These are phyloP conservation scores for Phoenicopterus ruber DNA, from an alignment of 2,113 vertebrate species.

Conservation along the genomic window DNA sequence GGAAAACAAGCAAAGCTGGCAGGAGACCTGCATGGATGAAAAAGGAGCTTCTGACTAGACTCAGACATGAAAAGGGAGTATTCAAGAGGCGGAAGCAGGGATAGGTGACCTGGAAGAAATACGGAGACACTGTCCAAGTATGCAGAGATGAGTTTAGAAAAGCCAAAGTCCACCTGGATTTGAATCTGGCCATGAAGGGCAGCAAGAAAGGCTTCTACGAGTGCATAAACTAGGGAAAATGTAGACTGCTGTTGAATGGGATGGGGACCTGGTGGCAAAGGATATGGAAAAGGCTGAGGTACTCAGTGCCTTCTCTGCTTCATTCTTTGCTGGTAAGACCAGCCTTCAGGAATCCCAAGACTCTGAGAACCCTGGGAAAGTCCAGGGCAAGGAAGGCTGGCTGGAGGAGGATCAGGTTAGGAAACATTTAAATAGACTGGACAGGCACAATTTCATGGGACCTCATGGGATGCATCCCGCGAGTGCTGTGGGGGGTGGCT, in stretches of 20 bases:
- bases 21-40: background rate
- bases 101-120: background rate
- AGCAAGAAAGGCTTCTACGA: background rate
- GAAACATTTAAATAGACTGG: background rate
- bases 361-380: background rate
- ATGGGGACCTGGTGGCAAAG: background rate
- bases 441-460: background rate
- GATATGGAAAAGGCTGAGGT: background rate
- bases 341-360: background rate
- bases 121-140: background rate
- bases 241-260: background rate
- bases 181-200: background rate
- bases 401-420: background rate
- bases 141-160: background rate
- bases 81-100: background rate
- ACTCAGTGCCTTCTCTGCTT: background rate
- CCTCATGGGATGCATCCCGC: fast-evolving
- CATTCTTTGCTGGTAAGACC: background rate
- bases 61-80: background rate
- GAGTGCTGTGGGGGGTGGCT: background rate
- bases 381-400: background rate
- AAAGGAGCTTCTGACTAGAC: background rate
- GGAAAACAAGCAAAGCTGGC: background rate
- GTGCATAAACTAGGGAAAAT: background rate
- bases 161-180: background rate